phyloP scores from a whole-genome alignment of 2,113 vertebrate species.

The Smithornis capensis region DNA sequence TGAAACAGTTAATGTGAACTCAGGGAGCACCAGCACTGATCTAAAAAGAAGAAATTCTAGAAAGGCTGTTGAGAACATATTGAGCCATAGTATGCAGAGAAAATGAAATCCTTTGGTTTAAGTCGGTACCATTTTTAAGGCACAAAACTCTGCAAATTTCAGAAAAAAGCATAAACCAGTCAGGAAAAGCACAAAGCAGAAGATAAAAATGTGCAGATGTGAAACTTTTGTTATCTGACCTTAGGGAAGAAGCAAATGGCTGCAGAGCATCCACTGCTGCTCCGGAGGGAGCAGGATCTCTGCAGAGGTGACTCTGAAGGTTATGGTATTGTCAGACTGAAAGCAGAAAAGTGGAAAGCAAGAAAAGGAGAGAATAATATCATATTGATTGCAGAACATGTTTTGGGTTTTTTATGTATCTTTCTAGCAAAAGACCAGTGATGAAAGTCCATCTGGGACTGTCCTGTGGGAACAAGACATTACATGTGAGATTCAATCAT shows the following conservation, averaged over 20 bases:
- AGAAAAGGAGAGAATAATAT: neutral
- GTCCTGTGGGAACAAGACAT: neutral
- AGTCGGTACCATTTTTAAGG: neutral
- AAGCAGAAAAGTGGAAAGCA: neutral
- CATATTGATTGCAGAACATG: neutral
- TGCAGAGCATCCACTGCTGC: neutral
- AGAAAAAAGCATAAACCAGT: neutral
- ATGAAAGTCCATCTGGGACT: neutral
- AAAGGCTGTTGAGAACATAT: neutral
- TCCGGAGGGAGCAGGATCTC: neutral
- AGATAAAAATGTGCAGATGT: neutral
- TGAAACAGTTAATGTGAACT: neutral
- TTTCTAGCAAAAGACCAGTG: neutral
- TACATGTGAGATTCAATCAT: neutral
- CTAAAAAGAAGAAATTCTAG: neutral
- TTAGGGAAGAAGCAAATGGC: neutral
- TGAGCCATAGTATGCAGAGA: neutral
- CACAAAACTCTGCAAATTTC: neutral
- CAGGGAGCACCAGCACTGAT: neutral
- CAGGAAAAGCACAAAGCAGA: neutral
- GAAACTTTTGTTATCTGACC: neutral
- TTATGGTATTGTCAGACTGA: neutral
- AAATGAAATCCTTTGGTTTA: neutral
- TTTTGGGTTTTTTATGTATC: neutral
- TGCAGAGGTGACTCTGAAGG: slow-evolving; percentile 26